Evolutionary conservation across 1,140 invertebrate genomes (phyloP), one percentile per base, ranked within the genome.

Genomic region (Zaprionus tsacasi): DNA sequence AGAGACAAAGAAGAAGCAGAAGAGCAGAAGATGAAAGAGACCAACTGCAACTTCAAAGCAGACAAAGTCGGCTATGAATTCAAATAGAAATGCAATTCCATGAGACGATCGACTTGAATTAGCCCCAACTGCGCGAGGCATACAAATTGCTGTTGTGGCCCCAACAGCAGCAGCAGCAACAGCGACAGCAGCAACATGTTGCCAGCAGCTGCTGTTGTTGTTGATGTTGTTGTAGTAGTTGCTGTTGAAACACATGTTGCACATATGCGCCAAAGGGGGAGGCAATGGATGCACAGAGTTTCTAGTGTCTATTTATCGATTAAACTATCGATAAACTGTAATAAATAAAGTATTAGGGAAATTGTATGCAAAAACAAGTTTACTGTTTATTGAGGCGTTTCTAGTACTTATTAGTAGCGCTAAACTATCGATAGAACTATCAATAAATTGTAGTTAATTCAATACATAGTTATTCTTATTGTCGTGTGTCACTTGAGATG

Each of bases 11-110:
- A 48, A 48, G 6, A 43, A 45, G 13, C 15, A 15, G 10, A 50
- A 25, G 33, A 25, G 8, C 50, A 56, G 38, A 50, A 57, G n/a
- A 57, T 27, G 52, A 21, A 55, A 33, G 11, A 30, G 27, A 35
- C 66, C 58, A 79, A 48, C 63, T 67, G 65, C 78, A 69, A 69
- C 70, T 72, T 78, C 61, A 88, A 88, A 87, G 70, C 56, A 69
- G 17, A 40, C 78, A 76, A 70, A 17, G n/a, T 17, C 45, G 33
- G 25, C 43, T 21, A 40, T 38, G 55, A 57, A 57, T 71, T 66
- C 27, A 72, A 83, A 70, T 85, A 78, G 76, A 73, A 82, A 79
- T 80, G 80, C 72, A 82, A 78, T 88, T 82, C 72, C 58, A 70
- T 21, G 43, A 45, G 7, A 73, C 56, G 63, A 87, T 68, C 82